Base-by-base conservation (phyloP, 2,113 vertebrate genomes). In the Pycnonotus jocosus region DNA sequence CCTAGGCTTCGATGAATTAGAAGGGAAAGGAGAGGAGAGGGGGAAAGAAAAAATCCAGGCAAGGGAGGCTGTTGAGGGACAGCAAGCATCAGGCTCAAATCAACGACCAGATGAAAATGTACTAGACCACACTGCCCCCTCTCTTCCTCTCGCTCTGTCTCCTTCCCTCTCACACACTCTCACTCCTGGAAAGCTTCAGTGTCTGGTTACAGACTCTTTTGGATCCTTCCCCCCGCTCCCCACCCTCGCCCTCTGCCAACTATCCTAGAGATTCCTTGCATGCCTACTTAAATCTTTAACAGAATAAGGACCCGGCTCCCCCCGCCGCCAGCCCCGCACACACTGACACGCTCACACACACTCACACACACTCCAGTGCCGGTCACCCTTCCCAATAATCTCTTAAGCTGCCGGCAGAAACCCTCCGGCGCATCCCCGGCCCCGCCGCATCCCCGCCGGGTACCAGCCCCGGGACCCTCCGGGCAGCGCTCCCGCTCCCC, bases 101-200 rank as follows among this genome's bases (percentile, higher is more conserved):
- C 99, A 99, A 97, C 98, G 99, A 99, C 98, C 90, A 96, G 98
- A 93, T 95, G 97, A 96, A 93, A 98, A 98, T 98, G 98, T 97
- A 97, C 95, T 94, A 97, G 98, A 98, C 98, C 96, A 98, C 98
- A 99, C 98, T 98, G 98, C 98, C 98, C 98, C 98, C 98, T 98
- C 97, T 97, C 98, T 99, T 98, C 98, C 96, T 97, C 54, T 95
- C 92, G 87, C 96, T 97, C 96, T 94, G 81, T 98, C 93, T 96
- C 83, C 65, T 81, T 93, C 82, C 77, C 86, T 79, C 79, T 74
- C 88, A 69, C 92, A 90, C 96, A 95, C 96, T 93, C 93, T 93
- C 96, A 96, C 97, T 97, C 98, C 97, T 97, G 97, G 97, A 97
- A 97, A 98, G 97, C 97, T 93, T 70, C 94, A 96, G 97, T 97